Percentiles rank a stretch among this genome's conserved stretches.
These are phyloP conservation scores for Aricia artaxerxes DNA, from an alignment of 2,888 invertebrate species.

Conservation along the genomic window DNA sequence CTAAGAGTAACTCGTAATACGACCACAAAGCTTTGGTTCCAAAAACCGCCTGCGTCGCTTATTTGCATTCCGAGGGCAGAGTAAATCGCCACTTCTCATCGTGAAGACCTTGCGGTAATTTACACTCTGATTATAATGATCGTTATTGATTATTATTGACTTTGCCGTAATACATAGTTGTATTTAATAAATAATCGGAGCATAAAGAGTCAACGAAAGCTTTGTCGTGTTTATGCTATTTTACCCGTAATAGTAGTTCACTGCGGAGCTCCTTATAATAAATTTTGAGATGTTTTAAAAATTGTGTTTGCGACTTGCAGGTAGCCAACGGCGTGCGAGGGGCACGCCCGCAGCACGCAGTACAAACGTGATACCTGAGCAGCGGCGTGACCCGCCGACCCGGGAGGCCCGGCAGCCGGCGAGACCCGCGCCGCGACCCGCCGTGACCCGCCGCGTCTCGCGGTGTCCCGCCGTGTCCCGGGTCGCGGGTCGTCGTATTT, in stretches of 20 bases:
- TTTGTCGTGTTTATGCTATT: too few relatives aligned
- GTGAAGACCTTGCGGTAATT: too few relatives aligned
- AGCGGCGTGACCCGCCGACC: slow-evolving; percentile 24
- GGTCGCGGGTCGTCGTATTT: background rate
- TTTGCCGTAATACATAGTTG: too few relatives aligned
- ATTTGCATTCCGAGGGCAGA: too few relatives aligned
- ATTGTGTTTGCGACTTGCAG: slow-evolving; percentile 44
- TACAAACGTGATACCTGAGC: slow-evolving; percentile 34
- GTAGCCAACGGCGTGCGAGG: slow-evolving; percentile 56
- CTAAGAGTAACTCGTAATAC: too few relatives aligned
- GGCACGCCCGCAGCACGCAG: slow-evolving; percentile 35
- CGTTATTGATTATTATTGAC: too few relatives aligned
- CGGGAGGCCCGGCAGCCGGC: slow-evolving; percentile 11
- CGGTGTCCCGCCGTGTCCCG: background rate
- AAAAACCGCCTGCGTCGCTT: too few relatives aligned
- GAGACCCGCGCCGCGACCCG: slow-evolving; percentile 26
- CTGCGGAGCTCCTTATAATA: background rate
- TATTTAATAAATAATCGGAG: too few relatives aligned
- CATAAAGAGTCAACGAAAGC: background rate
- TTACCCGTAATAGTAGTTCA: background rate
- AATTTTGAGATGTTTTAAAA: too few relatives aligned
- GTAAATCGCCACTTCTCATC: too few relatives aligned
- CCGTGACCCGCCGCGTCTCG: slow-evolving; percentile 27
- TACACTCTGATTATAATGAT: too few relatives aligned
- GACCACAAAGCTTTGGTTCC: too few relatives aligned